These are phyloP conservation scores for Gymnobelideus leadbeateri DNA, from an alignment of 2,113 vertebrate species.

Conservation along the genomic window DNA sequence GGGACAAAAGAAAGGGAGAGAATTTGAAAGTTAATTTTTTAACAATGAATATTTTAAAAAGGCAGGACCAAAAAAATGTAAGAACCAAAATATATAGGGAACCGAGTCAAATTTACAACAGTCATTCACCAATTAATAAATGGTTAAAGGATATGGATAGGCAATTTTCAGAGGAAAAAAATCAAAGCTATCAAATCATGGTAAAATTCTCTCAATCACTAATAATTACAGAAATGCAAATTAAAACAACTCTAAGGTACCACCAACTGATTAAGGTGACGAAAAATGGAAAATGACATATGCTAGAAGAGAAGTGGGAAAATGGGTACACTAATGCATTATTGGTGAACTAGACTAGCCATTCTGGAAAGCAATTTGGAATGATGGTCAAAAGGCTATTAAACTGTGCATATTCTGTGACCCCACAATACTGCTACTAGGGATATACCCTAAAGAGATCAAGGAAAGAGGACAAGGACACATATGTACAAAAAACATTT, in stretches of 20 bases:
- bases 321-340: neutral
- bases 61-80: neutral
- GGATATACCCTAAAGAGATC: neutral
- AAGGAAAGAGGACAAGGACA: neutral
- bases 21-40: neutral
- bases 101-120: neutral
- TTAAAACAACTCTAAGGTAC: neutral
- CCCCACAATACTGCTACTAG: neutral
- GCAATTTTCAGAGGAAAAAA: neutral
- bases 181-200: neutral
- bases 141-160: neutral
- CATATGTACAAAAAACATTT: neutral
- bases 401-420: neutral
- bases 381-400: neutral
- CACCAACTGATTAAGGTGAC: neutral
- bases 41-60: neutral
- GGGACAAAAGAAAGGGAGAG: neutral
- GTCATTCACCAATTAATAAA: neutral
- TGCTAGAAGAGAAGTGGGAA: neutral
- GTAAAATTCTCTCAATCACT: neutral
- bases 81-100: neutral
- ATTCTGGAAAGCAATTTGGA: neutral
- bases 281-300: neutral
- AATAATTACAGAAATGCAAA: neutral
- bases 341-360: neutral